phyloP scores from a whole-genome alignment of 2,888 invertebrate species.

The Hemistola chrysoprasaria region DNA sequence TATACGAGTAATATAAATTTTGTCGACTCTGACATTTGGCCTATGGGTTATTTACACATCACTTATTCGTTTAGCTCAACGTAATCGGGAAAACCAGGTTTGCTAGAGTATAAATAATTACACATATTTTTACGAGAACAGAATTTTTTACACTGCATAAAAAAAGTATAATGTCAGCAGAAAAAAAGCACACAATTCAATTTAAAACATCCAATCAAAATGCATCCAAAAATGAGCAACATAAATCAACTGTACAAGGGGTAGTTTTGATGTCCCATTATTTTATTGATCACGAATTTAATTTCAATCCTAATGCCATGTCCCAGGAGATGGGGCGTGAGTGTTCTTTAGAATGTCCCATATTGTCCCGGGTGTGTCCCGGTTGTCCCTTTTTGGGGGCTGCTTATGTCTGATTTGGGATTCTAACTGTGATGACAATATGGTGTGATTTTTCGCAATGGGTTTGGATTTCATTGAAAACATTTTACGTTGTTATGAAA shows the following conservation, averaged over 20 bases:
- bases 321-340: constrained; percentile 36
- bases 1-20: too few species aligned
- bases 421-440: constrained; percentile 43
- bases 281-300: constrained; percentile 68
- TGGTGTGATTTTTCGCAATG: constrained; percentile 44
- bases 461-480: constrained; percentile 1
- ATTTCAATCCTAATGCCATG: constrained; percentile 57
- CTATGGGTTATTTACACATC: too few species aligned
- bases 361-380: constrained; percentile 35
- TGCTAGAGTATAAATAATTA: too few species aligned
- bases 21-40: too few species aligned
- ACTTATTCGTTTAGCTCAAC: too few species aligned
- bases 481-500: too few species aligned
- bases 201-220: constrained; percentile 28
- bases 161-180: constrained; percentile 32
- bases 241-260: constrained; percentile 25
- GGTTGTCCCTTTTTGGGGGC: constrained; percentile 32
- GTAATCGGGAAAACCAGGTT: too few species aligned
- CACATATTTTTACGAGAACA: too few species aligned
- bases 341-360: constrained; percentile 15
- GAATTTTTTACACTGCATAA: too few species aligned
- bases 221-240: constrained; percentile 24
- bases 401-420: constrained; percentile 59
- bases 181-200: constrained; percentile 37
- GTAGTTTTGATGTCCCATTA: constrained; percentile 46